phyloP scores from a whole-genome alignment of 2,888 invertebrate genomes.

The Dendrolimus pini region DNA sequence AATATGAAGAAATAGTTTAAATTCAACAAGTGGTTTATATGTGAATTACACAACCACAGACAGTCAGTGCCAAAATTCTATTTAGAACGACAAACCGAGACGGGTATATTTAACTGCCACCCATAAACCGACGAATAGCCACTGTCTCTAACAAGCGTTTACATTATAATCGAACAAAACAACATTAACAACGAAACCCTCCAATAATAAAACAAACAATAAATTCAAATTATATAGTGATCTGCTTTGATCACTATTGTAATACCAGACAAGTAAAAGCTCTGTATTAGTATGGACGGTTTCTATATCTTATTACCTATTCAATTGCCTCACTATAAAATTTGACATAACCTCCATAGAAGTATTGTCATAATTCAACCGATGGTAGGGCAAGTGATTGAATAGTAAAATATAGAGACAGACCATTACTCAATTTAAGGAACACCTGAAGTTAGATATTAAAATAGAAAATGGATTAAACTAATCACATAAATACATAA shows the following conservation, averaged over 20 bases:
- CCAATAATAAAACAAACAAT: conserved; percentile 30
- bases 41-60: conserved; percentile 73
- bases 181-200: conserved; percentile 17
- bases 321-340: too few relatives aligned
- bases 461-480: too few relatives aligned
- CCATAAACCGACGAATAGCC: conserved; percentile 71
- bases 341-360: too few relatives aligned
- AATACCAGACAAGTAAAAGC: too few relatives aligned
- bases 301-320: too few relatives aligned
- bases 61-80: conserved; percentile 75
- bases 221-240: conserved; percentile 6
- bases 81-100: conserved; percentile 73
- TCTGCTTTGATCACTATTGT: neutral
- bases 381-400: too few relatives aligned
- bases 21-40: conserved; percentile 67
- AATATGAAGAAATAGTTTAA: conserved; percentile 48
- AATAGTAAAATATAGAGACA: too few relatives aligned
- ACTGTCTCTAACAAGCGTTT: conserved; percentile 48
- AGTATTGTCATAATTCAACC: too few relatives aligned
- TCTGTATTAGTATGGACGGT: too few relatives aligned
- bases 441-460: too few relatives aligned
- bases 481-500: too few relatives aligned
- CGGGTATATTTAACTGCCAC: conserved; percentile 73
- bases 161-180: conserved; percentile 33
- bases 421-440: too few relatives aligned